Evolutionary conservation across 2,113 vertebrate genomes (phyloP), one percentile per base, ranked within the genome.

Genomic region (Lota lota): DNA sequence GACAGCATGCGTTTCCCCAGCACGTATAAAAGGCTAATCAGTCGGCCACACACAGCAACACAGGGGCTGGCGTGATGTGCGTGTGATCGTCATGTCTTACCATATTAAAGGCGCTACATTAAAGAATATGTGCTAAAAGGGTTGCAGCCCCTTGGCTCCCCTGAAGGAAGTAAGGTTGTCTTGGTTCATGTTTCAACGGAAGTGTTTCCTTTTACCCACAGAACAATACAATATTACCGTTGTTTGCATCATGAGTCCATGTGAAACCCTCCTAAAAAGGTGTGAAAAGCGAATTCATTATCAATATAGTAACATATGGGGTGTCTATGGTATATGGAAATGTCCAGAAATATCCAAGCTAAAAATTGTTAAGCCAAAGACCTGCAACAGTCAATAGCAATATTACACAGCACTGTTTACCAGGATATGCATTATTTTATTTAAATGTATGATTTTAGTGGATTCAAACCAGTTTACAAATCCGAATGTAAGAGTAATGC

Each of bases 1-100:
- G 79, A 84, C 61, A 69, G 73, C 87, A 87, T 88, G 82, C 86
- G 82, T 87, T 90, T 78, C 83, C 83, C 84, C 89, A 79, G 85
- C 80, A 47, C 66, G 75, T 61, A 65, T 72, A 76, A 67, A 47
- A 72, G 70, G 69, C 76, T 85, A 82, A 89, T 85, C 87, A 90
- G 75, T 40, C 77, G 78, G 85, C 83, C 80, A 83, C 81, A 76
- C 79, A 84, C 79, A 83, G 82, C 81, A 82, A 76, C 73, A 81
- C 68, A 79, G 76, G 71, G 66, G 62, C 74, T 69, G 81, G 86
- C 69, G 75, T 40, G 33, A 81, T 28, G 17, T 62, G 64, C 7
- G 53, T 77, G 68, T 82, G 81, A 80, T 85, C 76, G 76, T 82
- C 81, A 84, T 79, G 79, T 79, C 85, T 87, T 76, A 80, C 83